These are phyloP conservation scores for Gila robusta DNA, from an alignment of 2,797 vertebrate genomes.

Conservation along the genomic window DNA sequence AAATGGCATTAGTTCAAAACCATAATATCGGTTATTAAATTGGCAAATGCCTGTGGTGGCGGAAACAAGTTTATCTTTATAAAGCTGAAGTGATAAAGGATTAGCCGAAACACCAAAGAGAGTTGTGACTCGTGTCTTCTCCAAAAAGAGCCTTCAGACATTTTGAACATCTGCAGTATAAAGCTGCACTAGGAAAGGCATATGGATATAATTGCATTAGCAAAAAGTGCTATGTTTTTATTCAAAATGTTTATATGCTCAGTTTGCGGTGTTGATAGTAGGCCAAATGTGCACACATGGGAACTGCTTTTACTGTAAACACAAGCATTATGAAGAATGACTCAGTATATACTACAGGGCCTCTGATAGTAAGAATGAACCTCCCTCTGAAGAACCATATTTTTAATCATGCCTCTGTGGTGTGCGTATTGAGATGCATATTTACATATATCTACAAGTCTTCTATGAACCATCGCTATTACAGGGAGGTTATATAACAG, in stretches of 20 bases:
- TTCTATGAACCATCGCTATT: constrained; percentile 9
- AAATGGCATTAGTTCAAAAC: constrained; percentile 42
- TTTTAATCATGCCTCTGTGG: constrained; percentile 5
- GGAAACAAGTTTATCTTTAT: constrained; percentile 38
- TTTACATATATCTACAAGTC: constrained; percentile 10
- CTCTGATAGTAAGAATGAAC: constrained; percentile 14
- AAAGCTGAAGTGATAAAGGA: constrained; percentile 41
- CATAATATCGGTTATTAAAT: constrained; percentile 49
- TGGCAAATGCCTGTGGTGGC: constrained; percentile 42
- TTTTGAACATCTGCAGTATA: constrained; percentile 31
- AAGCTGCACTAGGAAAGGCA: constrained; percentile 11
- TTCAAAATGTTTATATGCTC: constrained; percentile 40
- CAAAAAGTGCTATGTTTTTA: constrained; percentile 37
- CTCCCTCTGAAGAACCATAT: constrained; percentile 19
- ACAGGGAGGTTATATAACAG: constrained; percentile 21
- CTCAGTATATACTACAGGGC: constrained; percentile 33
- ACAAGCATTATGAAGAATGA: constrained; percentile 29
- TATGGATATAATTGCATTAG: constrained; percentile 40
- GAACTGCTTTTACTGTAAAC: constrained; percentile 58
- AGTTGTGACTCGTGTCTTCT: not conserved
- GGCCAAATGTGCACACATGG: constrained; percentile 48
- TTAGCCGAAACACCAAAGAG: constrained; percentile 41
- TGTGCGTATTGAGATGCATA: not conserved
- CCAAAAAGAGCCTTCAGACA: constrained; percentile 33
- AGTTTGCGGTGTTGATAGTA: constrained; percentile 46